Base-by-base conservation (phyloP, 2,113 vertebrate genomes). In the Tapirus terrestris region DNA sequence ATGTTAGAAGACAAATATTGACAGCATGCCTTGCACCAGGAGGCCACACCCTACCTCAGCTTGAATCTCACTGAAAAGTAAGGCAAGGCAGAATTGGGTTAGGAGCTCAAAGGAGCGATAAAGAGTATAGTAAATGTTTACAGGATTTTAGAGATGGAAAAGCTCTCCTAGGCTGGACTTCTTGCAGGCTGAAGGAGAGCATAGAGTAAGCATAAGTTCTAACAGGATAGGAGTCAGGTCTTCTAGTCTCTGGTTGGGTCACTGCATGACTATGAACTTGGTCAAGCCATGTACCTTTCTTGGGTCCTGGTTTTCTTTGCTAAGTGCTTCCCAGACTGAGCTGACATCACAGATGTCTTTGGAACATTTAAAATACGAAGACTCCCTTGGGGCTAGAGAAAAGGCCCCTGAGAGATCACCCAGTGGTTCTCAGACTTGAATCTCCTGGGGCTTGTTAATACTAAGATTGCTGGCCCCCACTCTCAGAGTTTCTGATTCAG, bases 221-320 rank as follows among this genome's bases (percentile, higher is more conserved):
- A 33, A 60, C 29, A 90, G 61, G 33, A 17, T 20, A 33, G 29
- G 23, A 39, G 53, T 33, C 25, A 73, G 43, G 14, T 39, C 56
- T 88, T 75, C 67, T 33, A 23, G 23, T n/a, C 45, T 21, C 25
- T 86, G 29, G 0, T 29, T 11, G 17, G 25, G 43, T 88, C 68
- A 83, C 36, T 48, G 3, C 9, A 13, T 70, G 36, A 51, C 81
- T 56, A 29, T 65, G n/a, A 77, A 79, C 67, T 63, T 67, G 67
- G 39, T 31, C 56, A 61, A 68, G 11, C 31, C 48, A 0, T 39
- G 67, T n/a, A 77, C 67, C n/a, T 95, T 95, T 73, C 79, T 63
- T 63, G 43, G 51, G 23, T 89, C 77, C 85, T 91, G 33, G 31
- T 72, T 95, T 94, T 81, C 36, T 77, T 93, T 39, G 73, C 65